These are phyloP conservation scores for Zapus hudsonius DNA, from an alignment of 2,113 vertebrate genomes.

Conservation along the genomic window DNA sequence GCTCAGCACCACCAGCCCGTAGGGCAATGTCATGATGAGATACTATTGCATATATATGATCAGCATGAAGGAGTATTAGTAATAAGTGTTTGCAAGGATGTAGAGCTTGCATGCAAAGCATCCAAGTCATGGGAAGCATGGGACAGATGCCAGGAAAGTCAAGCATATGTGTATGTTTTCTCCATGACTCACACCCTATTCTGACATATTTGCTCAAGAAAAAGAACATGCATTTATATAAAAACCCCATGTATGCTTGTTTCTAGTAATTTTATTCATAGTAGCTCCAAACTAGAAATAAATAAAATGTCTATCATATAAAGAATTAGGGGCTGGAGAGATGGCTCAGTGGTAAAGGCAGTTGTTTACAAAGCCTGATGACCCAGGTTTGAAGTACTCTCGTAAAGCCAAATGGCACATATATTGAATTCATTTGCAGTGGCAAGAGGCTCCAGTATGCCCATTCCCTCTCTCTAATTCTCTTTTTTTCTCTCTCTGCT, in stretches of 20 bases:
- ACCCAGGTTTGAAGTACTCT: too few relatives aligned
- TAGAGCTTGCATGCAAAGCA: slow-evolving; percentile 14
- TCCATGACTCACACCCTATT: neutral
- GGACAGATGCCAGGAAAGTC: neutral
- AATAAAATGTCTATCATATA: neutral
- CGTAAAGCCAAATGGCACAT: too few relatives aligned
- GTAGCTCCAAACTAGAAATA: neutral
- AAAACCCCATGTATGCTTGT: neutral
- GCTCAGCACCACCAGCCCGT: too few relatives aligned
- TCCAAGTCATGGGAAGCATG: too few relatives aligned
- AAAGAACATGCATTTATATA: neutral
- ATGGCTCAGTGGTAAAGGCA: too few relatives aligned
- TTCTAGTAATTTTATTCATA: neutral
- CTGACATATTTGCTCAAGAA: neutral
- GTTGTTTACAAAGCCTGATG: too few relatives aligned
- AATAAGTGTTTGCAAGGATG: neutral
- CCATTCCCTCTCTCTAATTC: too few relatives aligned
- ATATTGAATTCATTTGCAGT: too few relatives aligned
- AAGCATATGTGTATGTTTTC: neutral
- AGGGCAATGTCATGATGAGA: too few relatives aligned
- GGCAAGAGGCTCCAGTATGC: too few relatives aligned
- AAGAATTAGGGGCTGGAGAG: too few relatives aligned
- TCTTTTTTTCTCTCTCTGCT: too few relatives aligned
- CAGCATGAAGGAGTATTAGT: neutral
- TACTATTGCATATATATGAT: neutral